A percentile compares a stretch with the other conserved stretches of the same genome.
Evolutionary conservation across 2,888 invertebrate species (phyloP).

Genomic region (Euzetes globulus): DNA sequence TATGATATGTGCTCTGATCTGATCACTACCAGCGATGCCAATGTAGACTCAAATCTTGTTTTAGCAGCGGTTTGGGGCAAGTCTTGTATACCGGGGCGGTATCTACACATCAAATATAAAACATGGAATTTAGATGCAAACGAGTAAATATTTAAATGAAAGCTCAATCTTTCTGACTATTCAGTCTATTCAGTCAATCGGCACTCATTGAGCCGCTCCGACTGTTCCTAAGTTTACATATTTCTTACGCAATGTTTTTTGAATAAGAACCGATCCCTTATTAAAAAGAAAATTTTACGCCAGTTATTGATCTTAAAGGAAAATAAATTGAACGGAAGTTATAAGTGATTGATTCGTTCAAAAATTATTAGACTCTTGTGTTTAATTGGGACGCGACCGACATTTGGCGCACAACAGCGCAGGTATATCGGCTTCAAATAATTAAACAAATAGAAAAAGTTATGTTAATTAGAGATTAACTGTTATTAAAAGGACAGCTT

Average conservation of each 20-base stretch:
- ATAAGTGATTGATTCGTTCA: slow-evolving; percentile 13
- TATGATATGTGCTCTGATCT: slow-evolving; percentile 18
- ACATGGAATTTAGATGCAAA: slow-evolving; percentile 2
- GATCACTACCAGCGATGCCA: slow-evolving; percentile 1
- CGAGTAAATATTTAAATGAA: slow-evolving; percentile 13
- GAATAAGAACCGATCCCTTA: neutral
- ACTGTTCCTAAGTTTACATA: too few species aligned
- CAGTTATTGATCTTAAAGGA: slow-evolving; percentile 10
- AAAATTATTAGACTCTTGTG: neutral
- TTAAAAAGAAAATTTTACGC: neutral
- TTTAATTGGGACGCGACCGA: slow-evolving; percentile 14
- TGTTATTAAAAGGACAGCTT: neutral
- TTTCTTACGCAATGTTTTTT: too few species aligned
- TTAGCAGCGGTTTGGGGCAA: slow-evolving; percentile 25
- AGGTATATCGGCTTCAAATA: neutral
- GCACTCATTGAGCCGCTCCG: too few species aligned
- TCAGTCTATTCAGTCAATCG: too few species aligned
- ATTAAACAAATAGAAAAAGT: neutral
- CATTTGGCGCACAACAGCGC: neutral
- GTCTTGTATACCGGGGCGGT: slow-evolving; percentile 27
- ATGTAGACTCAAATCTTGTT: slow-evolving; percentile 18
- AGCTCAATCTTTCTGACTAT: neutral
- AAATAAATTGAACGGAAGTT: slow-evolving; percentile 6
- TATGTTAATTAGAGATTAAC: slow-evolving; percentile 7
- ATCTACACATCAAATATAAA: slow-evolving; percentile 4